Percentiles rank a stretch among this genome's conserved stretches.
Evolutionary conservation across 2,888 invertebrate species (phyloP).

Genomic region (Thera britannica): DNA sequence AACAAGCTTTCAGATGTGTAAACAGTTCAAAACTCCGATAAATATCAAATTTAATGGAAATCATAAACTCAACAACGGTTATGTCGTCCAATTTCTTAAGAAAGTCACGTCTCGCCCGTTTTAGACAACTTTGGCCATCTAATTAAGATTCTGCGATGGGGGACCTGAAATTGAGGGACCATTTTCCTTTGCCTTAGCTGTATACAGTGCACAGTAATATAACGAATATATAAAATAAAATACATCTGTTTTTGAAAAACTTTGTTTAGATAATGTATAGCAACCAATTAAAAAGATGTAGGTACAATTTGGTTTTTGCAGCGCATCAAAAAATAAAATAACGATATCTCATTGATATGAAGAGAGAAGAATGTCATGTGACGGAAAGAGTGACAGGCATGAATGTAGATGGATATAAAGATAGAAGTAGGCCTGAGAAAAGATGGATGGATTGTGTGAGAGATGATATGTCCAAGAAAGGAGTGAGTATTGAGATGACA

Average conservation of each 20-base stretch:
- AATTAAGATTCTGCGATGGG: constrained; percentile 55
- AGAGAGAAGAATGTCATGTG: no score
- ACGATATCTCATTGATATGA: no score
- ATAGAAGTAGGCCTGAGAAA: no score
- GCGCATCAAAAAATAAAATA: no score
- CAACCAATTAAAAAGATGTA: no score
- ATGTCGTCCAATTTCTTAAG: constrained; percentile 46
- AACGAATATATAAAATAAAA: no score
- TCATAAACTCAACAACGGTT: constrained; percentile 35
- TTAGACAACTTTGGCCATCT: constrained; percentile 56
- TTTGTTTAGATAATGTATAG: background rate
- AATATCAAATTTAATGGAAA: constrained; percentile 36
- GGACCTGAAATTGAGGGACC: constrained; percentile 42
- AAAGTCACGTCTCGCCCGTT: constrained; percentile 61
- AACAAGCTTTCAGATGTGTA: constrained; percentile 6
- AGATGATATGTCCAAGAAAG: no score
- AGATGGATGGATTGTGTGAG: no score
- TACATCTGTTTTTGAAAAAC: background rate
- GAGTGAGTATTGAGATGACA: no score
- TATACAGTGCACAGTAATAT: constrained; percentile 14
- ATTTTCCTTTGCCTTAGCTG: constrained; percentile 45
- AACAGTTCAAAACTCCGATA: constrained; percentile 23
- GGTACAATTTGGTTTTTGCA: no score
- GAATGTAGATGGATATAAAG: no score
- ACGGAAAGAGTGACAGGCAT: no score